Percentiles rank a stretch among this genome's conserved stretches.
These are phyloP conservation scores for Oxyruncus cristatus DNA, from an alignment of 2,113 vertebrate species.

Conservation along the genomic window DNA sequence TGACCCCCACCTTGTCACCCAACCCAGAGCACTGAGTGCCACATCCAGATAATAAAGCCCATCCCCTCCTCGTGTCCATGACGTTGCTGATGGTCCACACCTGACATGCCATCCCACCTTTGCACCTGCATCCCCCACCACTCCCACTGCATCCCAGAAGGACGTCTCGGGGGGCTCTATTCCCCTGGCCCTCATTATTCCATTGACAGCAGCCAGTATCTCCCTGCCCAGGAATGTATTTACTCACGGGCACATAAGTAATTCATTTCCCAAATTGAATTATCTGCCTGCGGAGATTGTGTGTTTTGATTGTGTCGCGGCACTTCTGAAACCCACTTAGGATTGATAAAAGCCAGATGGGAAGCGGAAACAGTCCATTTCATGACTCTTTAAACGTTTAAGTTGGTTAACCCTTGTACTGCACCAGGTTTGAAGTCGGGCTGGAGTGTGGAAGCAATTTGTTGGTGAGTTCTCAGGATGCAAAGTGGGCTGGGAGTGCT, in stretches of 20 bases:
- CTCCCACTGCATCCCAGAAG: neutral
- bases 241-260: constrained; percentile 76
- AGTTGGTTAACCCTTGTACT: constrained; percentile 77
- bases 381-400: constrained; percentile 77
- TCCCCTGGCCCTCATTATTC: constrained; percentile 70
- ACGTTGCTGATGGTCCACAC: fast-evolving
- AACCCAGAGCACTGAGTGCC: neutral
- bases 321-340: constrained; percentile 69
- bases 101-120: neutral
- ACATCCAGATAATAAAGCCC: neutral
- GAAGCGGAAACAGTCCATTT: constrained; percentile 77
- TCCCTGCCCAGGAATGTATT: constrained; percentile 71
- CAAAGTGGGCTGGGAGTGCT: constrained; percentile 21
- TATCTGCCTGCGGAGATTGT: constrained; percentile 75
- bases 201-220: constrained; percentile 70
- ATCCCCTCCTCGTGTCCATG: fast-evolving
- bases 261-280: constrained; percentile 83
- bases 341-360: constrained; percentile 80
- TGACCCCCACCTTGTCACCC: too few species aligned
- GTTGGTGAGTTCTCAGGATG: constrained; percentile 57
- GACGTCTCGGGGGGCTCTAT: neutral
- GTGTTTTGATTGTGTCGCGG: constrained; percentile 77
- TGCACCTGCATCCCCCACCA: neutral
- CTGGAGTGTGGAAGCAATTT: constrained; percentile 74
- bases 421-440: constrained; percentile 31